phyloP scores from a whole-genome alignment of 2,888 invertebrate genomes.

The Pherbina coryleti region DNA sequence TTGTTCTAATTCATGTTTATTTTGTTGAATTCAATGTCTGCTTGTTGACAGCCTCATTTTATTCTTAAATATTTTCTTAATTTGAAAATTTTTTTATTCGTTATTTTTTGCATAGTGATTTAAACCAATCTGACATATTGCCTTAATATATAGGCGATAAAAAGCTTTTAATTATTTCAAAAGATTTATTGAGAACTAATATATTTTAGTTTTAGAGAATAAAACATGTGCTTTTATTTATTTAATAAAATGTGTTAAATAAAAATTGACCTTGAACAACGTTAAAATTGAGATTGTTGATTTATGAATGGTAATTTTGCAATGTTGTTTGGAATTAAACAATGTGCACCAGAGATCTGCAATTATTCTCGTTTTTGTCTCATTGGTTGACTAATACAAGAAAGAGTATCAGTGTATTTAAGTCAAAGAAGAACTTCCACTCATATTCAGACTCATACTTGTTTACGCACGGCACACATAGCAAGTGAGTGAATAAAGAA shows the following conservation, averaged over 20 bases:
- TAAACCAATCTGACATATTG: background rate
- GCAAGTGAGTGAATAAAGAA: too few relatives aligned
- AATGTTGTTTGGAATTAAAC: too few relatives aligned
- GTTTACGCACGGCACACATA: too few relatives aligned
- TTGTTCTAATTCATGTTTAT: background rate
- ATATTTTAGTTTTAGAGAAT: background rate
- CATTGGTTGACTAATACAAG: too few relatives aligned
- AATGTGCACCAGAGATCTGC: too few relatives aligned
- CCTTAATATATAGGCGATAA: background rate
- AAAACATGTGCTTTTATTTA: background rate
- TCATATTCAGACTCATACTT: too few relatives aligned
- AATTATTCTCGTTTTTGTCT: too few relatives aligned
- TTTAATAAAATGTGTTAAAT: background rate
- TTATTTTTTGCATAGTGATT: background rate
- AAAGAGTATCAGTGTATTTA: too few relatives aligned
- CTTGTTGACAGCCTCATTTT: slow-evolving; percentile 17
- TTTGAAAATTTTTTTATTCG: background rate
- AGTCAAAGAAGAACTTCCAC: too few relatives aligned
- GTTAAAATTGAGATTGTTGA: too few relatives aligned
- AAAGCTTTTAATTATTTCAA: background rate
- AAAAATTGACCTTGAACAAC: background rate
- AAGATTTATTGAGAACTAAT: background rate
- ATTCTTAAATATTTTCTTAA: background rate
- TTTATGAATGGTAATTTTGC: too few relatives aligned
- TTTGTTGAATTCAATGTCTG: slow-evolving; percentile 31